These are phyloP conservation scores for Diorhabda sublineata DNA, from an alignment of 1,140 invertebrate genomes.

Conservation along the genomic window DNA sequence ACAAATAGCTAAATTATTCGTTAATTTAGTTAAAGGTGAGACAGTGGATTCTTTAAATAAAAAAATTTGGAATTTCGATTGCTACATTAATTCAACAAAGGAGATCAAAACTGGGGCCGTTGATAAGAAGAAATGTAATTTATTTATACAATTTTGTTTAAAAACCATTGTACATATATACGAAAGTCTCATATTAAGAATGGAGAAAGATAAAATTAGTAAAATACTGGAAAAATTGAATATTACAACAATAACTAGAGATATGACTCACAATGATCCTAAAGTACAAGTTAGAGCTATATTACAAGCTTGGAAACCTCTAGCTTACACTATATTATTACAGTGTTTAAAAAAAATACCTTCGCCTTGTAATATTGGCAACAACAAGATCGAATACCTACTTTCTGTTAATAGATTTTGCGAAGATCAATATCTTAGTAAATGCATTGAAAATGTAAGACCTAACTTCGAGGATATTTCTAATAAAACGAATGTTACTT, in stretches of 20 bases:
- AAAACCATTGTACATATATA: slow-evolving; percentile 94
- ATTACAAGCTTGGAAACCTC: slow-evolving; percentile 83
- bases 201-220: slow-evolving; percentile 78
- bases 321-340: slow-evolving; percentile 73
- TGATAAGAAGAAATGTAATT: slow-evolving; percentile 89
- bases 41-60: slow-evolving; percentile 59
- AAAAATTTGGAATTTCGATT: slow-evolving; percentile 93
- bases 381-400: slow-evolving; percentile 64
- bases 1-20: slow-evolving; percentile 85
- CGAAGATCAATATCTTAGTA: slow-evolving; percentile 33
- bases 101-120: slow-evolving; percentile 86
- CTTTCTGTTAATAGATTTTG: slow-evolving; percentile 43
- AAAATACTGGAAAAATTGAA: slow-evolving; percentile 78
- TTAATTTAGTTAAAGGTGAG: slow-evolving; percentile 58
- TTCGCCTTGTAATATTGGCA: slow-evolving; percentile 70
- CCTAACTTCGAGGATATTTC: slow-evolving; percentile 63
- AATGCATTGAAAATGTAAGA: slow-evolving; percentile 32
- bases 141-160: slow-evolving; percentile 94
- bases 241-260: slow-evolving; percentile 71
- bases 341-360: slow-evolving; percentile 80
- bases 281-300: slow-evolving; percentile 77
- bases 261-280: slow-evolving; percentile 73
- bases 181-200: slow-evolving; percentile 71
- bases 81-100: slow-evolving; percentile 87
- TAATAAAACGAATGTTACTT: slow-evolving; percentile 60